A percentile compares a stretch with the other conserved stretches of the same genome.
These are phyloP conservation scores for Agonopterix arenella DNA, from an alignment of 2,888 invertebrate genomes.

Conservation along the genomic window DNA sequence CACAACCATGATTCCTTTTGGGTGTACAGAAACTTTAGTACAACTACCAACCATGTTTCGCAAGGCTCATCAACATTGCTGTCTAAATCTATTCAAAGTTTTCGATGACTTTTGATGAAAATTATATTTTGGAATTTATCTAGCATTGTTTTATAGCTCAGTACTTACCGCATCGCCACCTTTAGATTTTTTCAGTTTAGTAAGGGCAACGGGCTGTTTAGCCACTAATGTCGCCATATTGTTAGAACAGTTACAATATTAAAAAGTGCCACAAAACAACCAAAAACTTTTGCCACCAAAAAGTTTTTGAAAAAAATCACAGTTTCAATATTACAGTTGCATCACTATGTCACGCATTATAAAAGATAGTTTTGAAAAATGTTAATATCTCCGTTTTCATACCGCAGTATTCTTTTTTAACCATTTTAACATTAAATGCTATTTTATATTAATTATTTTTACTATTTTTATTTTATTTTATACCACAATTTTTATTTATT, in stretches of 20 bases:
- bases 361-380: conserved; percentile 4
- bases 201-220: conserved; percentile 42
- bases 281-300: conserved; percentile 19
- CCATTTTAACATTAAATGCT: conserved; percentile 41
- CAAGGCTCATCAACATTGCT: too few relatives aligned
- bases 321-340: conserved; percentile 39
- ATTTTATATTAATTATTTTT: conserved; percentile 20
- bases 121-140: not conserved
- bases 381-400: conserved; percentile 1
- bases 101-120: conserved; percentile 26
- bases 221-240: conserved; percentile 56
- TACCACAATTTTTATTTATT: not conserved
- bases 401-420: not conserved
- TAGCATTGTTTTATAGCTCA: not conserved
- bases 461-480: conserved; percentile 18
- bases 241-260: conserved; percentile 39
- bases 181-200: conserved; percentile 19
- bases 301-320: conserved; percentile 21
- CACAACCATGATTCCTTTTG: too few relatives aligned
- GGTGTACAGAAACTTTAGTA: too few relatives aligned
- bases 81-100: not conserved
- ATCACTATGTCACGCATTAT: conserved; percentile 19
- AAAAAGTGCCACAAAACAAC: conserved; percentile 61
- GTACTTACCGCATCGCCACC: conserved; percentile 52
- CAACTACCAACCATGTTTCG: too few relatives aligned